Conservation (phyloP, 2,888 invertebrate genomes). For the Eledona agricola region DNA sequence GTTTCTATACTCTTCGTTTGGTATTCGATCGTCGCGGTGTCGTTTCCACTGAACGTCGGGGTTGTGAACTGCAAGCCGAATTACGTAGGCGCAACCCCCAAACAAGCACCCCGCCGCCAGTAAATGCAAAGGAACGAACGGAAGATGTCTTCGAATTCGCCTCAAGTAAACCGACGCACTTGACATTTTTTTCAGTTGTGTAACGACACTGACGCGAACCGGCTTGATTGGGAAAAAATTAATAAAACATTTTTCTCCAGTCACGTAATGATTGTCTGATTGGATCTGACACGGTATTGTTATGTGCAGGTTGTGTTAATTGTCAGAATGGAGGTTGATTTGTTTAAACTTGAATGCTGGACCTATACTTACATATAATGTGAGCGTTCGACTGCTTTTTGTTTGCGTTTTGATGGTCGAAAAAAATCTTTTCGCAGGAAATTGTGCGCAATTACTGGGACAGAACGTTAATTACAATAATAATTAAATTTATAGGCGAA, state of each 20-base stretch:
- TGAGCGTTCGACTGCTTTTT: too few species aligned
- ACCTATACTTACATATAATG: not conserved
- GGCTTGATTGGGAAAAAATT: too few species aligned
- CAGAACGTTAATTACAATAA: slow-evolving; percentile 17
- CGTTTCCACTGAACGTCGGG: slow-evolving; percentile 27
- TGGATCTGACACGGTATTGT: too few species aligned
- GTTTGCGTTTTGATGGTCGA: too few species aligned
- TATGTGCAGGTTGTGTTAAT: slow-evolving; percentile 5
- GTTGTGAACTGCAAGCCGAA: slow-evolving; percentile 16
- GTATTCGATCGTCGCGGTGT: not conserved
- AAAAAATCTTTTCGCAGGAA: too few species aligned
- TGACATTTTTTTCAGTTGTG: slow-evolving; percentile 6
- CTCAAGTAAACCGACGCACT: slow-evolving; percentile 4
- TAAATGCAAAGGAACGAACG: slow-evolving; percentile 17
- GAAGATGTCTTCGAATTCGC: slow-evolving; percentile 2
- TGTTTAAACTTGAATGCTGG: slow-evolving; percentile 1
- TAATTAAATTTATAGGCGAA: slow-evolving; percentile 17
- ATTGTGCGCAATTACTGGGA: slow-evolving; percentile 28
- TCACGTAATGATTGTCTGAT: too few species aligned
- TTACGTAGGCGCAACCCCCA: slow-evolving; percentile 4
- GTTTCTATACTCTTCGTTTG: slow-evolving; percentile 24
- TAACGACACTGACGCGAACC: slow-evolving; percentile 7
- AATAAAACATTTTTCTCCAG: too few species aligned
- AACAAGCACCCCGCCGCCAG: not conserved
- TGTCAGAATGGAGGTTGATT: slow-evolving; percentile 5